Base-by-base conservation (phyloP, 2,888 invertebrate genomes). In the Coecobrya sp. region DNA sequence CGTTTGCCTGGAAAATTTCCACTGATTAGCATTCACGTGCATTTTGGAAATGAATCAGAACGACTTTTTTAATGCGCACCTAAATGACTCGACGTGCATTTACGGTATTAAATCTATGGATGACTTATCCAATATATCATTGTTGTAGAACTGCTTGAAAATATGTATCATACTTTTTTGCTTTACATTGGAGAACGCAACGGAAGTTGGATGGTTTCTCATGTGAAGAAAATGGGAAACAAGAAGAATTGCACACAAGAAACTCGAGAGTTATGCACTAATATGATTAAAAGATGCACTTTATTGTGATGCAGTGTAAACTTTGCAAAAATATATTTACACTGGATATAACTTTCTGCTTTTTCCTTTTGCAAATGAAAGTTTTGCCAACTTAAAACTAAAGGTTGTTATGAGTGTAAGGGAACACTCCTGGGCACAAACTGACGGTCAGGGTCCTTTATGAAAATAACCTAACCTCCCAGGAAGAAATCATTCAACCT, bases 371-470 rank as follows among this genome's bases (percentile, higher is more conserved):
- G 4, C 25, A 22, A 62, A 68, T 13, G 16, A 68, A 3, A 7
- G 10, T 13, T 49, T 30, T 68, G 27, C 65, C 30, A 4, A 42
- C 5, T 13, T 59, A 10, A 49, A 59, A 8, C 0, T 30, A 30
- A 25, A 10, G 10, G n/a, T 19, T 68, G 16, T 19, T n/a, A 1
- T 25, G 27, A 73, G 30, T 73, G 22, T 16, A 76, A 55, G 52
- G 73, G n/a, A 70, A 30, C 70, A 86, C 86, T 25, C 68, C 42
- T 86, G n/a, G 22, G 55, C 68, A 82, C 36, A 82, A 81, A 89
- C 89, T 89, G 89, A 82, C 13, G 70, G 45, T 45, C 79, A 79
- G 79, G 79, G 79, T 79, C 70, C 81, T 82, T 68, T 68, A 68
- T 68, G 19, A 81, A 49, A 81, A n/a, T 4, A 81, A 22, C 81